Percentiles rank a stretch among this genome's conserved stretches.
Conservation (phyloP, 23 tunicate species). For the Corella eumyota region DNA sequence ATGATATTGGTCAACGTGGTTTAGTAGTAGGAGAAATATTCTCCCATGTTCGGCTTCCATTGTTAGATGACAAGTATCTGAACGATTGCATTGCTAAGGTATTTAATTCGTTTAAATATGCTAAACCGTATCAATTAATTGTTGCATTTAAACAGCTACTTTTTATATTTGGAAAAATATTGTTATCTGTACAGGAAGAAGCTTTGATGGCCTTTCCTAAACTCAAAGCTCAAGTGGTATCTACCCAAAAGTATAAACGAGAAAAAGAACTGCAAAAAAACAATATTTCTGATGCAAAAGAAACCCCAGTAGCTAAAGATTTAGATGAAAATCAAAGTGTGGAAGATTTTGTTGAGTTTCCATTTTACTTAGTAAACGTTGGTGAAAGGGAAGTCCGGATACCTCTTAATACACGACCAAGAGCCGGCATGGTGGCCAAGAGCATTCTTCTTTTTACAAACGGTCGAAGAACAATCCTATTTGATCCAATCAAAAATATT, state of each 20-base stretch:
- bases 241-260: constrained; percentile 27
- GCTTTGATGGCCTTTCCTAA: constrained; percentile 13
- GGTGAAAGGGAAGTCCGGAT: constrained; percentile 16
- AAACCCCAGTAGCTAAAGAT: not conserved
- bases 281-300: not conserved
- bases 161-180: no score
- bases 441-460: constrained; percentile 57
- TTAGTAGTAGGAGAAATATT: constrained; percentile 34
- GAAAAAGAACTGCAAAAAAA: not conserved
- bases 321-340: not conserved
- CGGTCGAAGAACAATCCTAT: constrained; percentile 48
- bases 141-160: no score
- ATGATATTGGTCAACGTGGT: constrained; percentile 31
- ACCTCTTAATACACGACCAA: constrained; percentile 28
- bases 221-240: constrained; percentile 22
- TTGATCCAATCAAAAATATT: constrained; percentile 12
- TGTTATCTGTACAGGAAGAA: constrained; percentile 41
- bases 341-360: constrained; percentile 12
- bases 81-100: constrained; percentile 65
- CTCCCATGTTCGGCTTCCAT: constrained; percentile 54
- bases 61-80: constrained; percentile 49
- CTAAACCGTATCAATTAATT: not conserved
- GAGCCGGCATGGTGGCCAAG: constrained; percentile 61
- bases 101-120: not conserved
- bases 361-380: constrained; percentile 24